These are phyloP conservation scores for Drosophila kohkoa DNA, from an alignment of 1,140 invertebrate genomes.

Conservation along the genomic window DNA sequence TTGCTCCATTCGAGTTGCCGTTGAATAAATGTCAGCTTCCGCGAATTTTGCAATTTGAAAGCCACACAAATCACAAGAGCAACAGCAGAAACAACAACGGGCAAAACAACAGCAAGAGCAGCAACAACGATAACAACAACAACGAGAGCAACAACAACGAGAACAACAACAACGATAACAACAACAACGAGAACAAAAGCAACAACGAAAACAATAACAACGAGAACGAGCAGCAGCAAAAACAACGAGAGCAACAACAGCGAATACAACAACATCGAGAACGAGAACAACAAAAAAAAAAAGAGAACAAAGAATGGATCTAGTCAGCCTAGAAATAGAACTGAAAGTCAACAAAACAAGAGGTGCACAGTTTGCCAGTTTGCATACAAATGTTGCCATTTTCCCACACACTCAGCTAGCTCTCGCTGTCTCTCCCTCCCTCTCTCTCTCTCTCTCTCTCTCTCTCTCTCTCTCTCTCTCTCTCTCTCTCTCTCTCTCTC, in stretches of 20 bases:
- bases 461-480: neutral
- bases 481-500: neutral
- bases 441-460: neutral
- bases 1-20: constrained; percentile 8
- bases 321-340: constrained; percentile 22
- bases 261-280: neutral
- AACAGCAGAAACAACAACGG: constrained; percentile 41
- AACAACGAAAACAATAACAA: too few relatives aligned
- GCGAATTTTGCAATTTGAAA: constrained; percentile 81
- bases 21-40: constrained; percentile 77
- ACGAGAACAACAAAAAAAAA: neutral
- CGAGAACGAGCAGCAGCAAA: neutral
- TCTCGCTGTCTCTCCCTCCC: neutral
- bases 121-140: neutral
- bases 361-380: constrained; percentile 46
- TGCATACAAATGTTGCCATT: constrained; percentile 61
- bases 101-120: neutral
- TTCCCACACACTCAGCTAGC: neutral
- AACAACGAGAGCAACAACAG: neutral
- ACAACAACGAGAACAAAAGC: neutral
- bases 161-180: neutral
- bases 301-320: neutral
- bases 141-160: too few relatives aligned
- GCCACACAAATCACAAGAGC: constrained; percentile 78
- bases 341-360: constrained; percentile 43